Conservation (phyloP, 2,113 vertebrate species). For the Cyanoderma ruficeps region DNA sequence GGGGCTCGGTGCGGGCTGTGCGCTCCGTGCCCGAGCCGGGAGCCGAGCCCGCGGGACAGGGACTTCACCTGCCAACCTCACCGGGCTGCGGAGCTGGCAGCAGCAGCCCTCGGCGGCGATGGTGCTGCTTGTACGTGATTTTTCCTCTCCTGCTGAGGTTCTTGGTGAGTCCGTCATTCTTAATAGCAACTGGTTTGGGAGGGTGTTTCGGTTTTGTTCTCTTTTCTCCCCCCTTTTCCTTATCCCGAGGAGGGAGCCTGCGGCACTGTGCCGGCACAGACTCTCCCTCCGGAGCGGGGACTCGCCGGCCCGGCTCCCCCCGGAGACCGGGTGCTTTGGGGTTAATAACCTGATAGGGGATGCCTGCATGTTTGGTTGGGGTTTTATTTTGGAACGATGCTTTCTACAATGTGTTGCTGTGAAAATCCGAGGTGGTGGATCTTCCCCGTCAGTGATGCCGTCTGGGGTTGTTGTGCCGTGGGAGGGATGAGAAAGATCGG, state of each 20-base stretch:
- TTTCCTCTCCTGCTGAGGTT: neutral
- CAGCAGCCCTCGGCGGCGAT: neutral
- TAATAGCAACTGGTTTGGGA: neutral
- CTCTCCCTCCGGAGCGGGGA: neutral
- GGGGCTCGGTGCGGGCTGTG: neutral
- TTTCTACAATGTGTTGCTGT: fast-evolving
- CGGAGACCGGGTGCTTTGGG: fast-evolving
- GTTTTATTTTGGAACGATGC: neutral
- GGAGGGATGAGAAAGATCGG: neutral
- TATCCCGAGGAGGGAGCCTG: neutral
- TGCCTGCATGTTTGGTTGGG: fast-evolving
- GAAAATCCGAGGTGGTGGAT: neutral
- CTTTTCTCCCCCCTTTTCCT: fast-evolving
- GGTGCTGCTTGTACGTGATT: neutral
- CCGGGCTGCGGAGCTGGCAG: neutral
- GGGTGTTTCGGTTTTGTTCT: neutral
- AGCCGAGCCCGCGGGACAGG: neutral
- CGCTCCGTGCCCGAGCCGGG: neutral
- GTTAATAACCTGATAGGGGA: fast-evolving
- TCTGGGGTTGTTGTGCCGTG: fast-evolving
- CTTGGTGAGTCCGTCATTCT: neutral
- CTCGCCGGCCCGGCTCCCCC: fast-evolving
- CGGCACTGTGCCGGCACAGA: neutral
- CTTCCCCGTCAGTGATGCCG: fast-evolving
- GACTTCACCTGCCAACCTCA: neutral